Evolutionary conservation across 2,113 vertebrate species (phyloP).

Genomic region (Gymnocephalus cernua): DNA sequence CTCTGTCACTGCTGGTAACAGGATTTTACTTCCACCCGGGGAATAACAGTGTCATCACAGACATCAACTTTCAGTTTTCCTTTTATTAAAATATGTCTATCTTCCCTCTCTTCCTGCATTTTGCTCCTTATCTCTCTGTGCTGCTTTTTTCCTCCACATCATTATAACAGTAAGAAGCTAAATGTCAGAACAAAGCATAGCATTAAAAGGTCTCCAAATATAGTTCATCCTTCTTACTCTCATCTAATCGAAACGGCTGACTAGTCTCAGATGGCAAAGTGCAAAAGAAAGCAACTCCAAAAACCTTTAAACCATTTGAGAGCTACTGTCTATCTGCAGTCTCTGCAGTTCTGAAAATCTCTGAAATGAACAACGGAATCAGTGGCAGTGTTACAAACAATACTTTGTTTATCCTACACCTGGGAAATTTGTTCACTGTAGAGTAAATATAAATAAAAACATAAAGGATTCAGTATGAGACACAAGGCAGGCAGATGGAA

Average conservation of each 20-base stretch:
- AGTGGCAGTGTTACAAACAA: too few species aligned
- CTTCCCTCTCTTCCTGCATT: constrained; percentile 3
- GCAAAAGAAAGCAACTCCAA: constrained; percentile 14
- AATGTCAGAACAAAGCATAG: constrained; percentile 62
- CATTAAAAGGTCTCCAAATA: constrained; percentile 55
- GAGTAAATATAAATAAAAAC: not conserved
- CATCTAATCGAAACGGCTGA: constrained; percentile 24
- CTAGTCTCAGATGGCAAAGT: constrained; percentile 21
- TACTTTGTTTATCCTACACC: not conserved
- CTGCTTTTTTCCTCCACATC: constrained; percentile 1
- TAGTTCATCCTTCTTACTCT: constrained; percentile 22
- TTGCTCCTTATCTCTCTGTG: constrained; percentile 15
- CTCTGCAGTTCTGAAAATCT: not conserved
- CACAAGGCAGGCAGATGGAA: not conserved
- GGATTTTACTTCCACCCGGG: not conserved
- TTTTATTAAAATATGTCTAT: not conserved
- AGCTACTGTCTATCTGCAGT: not conserved
- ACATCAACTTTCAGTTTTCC: not conserved
- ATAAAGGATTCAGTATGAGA: not conserved
- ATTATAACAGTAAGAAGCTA: constrained; percentile 48
- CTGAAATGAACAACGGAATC: constrained; percentile 1
- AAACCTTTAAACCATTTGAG: constrained; percentile 9
- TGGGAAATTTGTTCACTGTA: not conserved
- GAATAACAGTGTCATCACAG: constrained; percentile 3
- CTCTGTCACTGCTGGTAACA: constrained; percentile 4